A percentile compares a stretch with the other conserved stretches of the same genome.
phyloP scores from a whole-genome alignment of 2,797 vertebrate genomes.

The Pangasius sanitwongsei region DNA sequence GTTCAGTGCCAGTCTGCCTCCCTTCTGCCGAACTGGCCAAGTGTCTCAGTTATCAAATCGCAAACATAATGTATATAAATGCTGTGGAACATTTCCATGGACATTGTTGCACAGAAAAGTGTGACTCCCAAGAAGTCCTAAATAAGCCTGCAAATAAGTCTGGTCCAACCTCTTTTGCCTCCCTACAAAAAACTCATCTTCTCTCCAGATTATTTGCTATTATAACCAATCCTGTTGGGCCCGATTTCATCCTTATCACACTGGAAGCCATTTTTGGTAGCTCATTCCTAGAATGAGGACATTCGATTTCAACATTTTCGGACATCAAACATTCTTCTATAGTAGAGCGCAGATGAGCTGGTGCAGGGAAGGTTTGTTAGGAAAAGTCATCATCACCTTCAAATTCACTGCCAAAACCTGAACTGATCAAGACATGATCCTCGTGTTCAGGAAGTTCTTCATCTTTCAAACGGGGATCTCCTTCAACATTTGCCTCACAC shows the following conservation, averaged over 20 bases:
- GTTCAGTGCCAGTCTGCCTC: neutral
- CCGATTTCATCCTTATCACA: too few species aligned
- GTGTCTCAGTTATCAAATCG: neutral
- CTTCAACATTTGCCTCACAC: neutral
- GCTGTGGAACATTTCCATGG: too few species aligned
- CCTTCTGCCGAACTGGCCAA: neutral
- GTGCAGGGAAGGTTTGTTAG: neutral
- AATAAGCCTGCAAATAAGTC: too few species aligned
- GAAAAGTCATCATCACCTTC: neutral
- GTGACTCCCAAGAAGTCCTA: too few species aligned
- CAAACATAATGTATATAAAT: neutral
- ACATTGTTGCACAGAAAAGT: too few species aligned
- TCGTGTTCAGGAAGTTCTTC: neutral
- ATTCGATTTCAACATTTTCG: too few species aligned
- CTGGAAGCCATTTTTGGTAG: too few species aligned
- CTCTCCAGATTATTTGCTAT: too few species aligned
- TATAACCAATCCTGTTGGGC: too few species aligned
- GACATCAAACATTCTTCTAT: neutral
- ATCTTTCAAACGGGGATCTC: neutral
- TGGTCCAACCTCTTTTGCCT: too few species aligned
- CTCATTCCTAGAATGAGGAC: too few species aligned
- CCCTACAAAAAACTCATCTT: too few species aligned
- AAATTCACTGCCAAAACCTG: neutral
- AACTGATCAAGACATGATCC: neutral
- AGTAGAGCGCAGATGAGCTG: neutral